Conservation (phyloP, 2,797 vertebrate species). For the Typhlichthys eigenmanni region DNA sequence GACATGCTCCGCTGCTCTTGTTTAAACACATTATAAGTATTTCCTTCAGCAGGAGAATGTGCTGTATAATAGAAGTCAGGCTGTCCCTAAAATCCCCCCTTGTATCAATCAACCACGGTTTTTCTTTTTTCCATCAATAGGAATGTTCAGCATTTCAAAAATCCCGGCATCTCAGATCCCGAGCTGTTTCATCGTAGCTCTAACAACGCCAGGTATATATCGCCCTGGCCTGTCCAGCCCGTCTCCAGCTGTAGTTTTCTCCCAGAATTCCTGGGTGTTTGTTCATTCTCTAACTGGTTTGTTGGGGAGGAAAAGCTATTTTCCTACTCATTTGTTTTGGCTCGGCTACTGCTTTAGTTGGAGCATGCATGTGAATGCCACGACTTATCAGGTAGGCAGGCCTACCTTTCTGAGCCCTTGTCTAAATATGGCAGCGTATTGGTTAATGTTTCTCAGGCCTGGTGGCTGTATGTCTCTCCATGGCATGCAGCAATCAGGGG, state of each 20-base stretch:
- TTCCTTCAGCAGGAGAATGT: constrained; percentile 25
- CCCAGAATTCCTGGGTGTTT: neutral
- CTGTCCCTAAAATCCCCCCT: neutral
- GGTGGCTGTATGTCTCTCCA: constrained; percentile 20
- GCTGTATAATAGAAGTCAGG: constrained; percentile 25
- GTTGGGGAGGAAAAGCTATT: neutral
- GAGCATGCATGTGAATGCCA: constrained; percentile 47
- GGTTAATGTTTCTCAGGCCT: constrained; percentile 21
- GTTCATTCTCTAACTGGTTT: neutral
- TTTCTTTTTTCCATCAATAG: constrained; percentile 23
- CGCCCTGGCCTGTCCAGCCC: neutral
- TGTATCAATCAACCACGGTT: constrained; percentile 26
- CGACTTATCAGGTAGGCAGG: constrained; percentile 7
- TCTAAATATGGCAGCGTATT: constrained; percentile 55
- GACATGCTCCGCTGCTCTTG: neutral
- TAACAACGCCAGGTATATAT: no score
- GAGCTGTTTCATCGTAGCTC: constrained; percentile 9
- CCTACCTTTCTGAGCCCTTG: constrained; percentile 37
- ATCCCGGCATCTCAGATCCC: constrained; percentile 21
- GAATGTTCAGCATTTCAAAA: constrained; percentile 60
- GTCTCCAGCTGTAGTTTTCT: neutral
- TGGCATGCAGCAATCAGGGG: constrained; percentile 22
- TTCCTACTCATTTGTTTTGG: constrained; percentile 47
- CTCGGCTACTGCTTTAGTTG: constrained; percentile 29
- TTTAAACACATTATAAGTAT: constrained; percentile 3